Evolutionary conservation across 2,888 invertebrate genomes (phyloP).

Genomic region (Acleris emargana): DNA sequence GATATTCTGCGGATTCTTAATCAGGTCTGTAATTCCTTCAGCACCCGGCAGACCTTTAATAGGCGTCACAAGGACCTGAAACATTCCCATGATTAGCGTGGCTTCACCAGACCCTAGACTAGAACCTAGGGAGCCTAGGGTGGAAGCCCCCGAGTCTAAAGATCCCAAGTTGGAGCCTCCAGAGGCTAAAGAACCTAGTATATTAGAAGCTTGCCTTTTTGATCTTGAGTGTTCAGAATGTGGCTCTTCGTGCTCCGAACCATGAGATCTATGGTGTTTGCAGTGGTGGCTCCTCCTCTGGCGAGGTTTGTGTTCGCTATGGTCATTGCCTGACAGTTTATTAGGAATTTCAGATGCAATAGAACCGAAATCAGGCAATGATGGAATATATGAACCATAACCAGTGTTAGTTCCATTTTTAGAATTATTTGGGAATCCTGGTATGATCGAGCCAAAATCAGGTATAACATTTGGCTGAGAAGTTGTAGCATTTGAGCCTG

Average conservation of each 20-base stretch:
- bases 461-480: neutral
- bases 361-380: neutral
- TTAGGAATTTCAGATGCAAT: conserved; percentile 5
- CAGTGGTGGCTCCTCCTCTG: conserved; percentile 4
- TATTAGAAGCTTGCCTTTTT: conserved; percentile 16
- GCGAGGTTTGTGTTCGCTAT: conserved; percentile 11
- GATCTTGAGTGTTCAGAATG: neutral
- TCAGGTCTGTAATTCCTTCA: conserved; percentile 5
- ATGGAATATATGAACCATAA: neutral
- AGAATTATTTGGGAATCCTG: conserved; percentile 1
- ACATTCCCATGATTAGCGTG: conserved; percentile 56
- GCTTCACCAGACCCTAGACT: conserved; percentile 21
- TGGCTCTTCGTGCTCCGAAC: no score
- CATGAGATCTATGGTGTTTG: neutral
- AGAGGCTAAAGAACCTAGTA: conserved; percentile 11
- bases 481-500: neutral
- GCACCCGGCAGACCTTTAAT: conserved; percentile 40
- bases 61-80: conserved; percentile 57
- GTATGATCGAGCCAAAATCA: neutral
- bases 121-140: conserved; percentile 34
- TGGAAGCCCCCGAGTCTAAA: conserved; percentile 21
- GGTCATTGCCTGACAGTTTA: neutral
- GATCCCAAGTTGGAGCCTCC: conserved; percentile 16
- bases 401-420: conserved; percentile 7
- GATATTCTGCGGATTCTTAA: conserved; percentile 30